These are phyloP conservation scores for Phasianus colchicus DNA, from an alignment of 2,113 vertebrate genomes.

Conservation along the genomic window DNA sequence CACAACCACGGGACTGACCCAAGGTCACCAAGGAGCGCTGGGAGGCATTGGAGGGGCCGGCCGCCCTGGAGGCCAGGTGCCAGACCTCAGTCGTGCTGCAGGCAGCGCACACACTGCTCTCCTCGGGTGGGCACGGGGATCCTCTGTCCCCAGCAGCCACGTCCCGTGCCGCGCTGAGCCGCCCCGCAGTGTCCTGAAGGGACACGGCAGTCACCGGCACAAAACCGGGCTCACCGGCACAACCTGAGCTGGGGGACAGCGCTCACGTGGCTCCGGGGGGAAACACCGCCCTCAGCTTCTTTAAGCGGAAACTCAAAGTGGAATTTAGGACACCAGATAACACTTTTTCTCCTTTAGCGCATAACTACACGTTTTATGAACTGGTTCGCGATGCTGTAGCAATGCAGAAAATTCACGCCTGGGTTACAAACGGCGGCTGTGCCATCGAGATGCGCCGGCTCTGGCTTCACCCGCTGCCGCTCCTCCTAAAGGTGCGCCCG, in stretches of 20 bases:
- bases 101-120: rapidly evolving
- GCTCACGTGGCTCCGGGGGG: too few relatives aligned
- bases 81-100: not conserved
- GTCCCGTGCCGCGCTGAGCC: too few relatives aligned
- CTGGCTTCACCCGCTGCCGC: not conserved
- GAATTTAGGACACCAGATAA: not conserved
- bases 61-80: rapidly evolving
- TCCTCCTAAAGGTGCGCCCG: not conserved
- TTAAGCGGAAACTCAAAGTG: not conserved
- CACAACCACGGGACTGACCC: rapidly evolving
- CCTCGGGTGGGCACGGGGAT: not conserved
- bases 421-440: not conserved
- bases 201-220: not conserved
- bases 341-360: not conserved
- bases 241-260: not conserved
- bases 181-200: rapidly evolving
- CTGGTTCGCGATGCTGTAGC: not conserved
- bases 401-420: not conserved
- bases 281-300: not conserved
- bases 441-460: not conserved
- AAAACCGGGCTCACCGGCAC: not conserved
- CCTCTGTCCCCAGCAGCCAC: not conserved
- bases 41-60: not conserved
- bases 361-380: not conserved
- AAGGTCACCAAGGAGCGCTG: not conserved